Evolutionary conservation across 2,113 vertebrate species (phyloP), one percentile per base, ranked within the genome.

Genomic region (Nematolebias whitei): DNA sequence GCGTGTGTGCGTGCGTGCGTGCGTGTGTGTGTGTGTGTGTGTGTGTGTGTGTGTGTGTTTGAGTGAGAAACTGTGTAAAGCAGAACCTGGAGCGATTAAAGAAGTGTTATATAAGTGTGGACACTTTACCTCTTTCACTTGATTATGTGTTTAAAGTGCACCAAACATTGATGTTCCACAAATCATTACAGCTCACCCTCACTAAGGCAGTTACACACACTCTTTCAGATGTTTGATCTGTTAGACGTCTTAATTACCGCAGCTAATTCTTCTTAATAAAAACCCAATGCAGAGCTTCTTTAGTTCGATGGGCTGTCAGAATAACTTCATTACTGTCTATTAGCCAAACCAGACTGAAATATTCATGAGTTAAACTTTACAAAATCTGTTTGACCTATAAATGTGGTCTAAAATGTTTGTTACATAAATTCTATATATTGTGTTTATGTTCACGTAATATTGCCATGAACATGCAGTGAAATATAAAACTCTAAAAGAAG

Each of bases 261-360:
- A 26, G 12, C 47, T 77, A 83, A 80, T 49, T 35, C 53, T 48
- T 15, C 35, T 44, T 79, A 87, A 85, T 40, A 73, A 70, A 76
- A 83, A 84, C 63, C 72, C 73, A 75, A 87, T 80, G 58, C 79
- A 63, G 74, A 72, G 69, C 63, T 80, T 70, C 40, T 74, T 50
- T 70, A 45, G 57, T 65, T 54, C 76, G 58, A 79, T 19, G 44
- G 16, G 48, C 61, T 48, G 39, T 77, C 24, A 68, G 60, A 76
- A 81, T 52, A 69, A 82, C 48, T 76, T 68, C 18, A 29, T 86
- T 79, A 70, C 40, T 12, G 24, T 23, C 51, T 55, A 50, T 84
- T 60, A 40, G 53, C 52, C 59, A 53, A 71, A 78, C 63, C 12
- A 16, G 68, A 60, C 24, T 54, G 11, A 60, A 39, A 15, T 24